These are phyloP conservation scores for Galeopterus variegatus DNA, from an alignment of 2,113 vertebrate species.

Conservation along the genomic window DNA sequence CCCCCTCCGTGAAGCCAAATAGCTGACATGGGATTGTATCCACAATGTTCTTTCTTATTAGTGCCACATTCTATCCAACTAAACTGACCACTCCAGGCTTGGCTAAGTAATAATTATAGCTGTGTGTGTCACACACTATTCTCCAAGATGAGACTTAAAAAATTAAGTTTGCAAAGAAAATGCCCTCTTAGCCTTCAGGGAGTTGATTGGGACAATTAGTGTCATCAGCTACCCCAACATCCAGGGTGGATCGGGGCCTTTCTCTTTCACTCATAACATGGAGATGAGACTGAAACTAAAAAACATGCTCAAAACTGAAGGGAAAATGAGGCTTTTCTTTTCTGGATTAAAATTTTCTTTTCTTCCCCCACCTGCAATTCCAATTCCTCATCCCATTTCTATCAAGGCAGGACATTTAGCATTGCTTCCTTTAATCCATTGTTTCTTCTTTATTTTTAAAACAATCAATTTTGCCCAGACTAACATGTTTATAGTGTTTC, in stretches of 20 bases:
- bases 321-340: conserved; percentile 43
- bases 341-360: conserved; percentile 45
- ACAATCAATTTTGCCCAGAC: conserved; percentile 43
- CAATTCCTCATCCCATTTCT: conserved; percentile 15
- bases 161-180: conserved; percentile 71
- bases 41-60: neutral
- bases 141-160: conserved; percentile 4
- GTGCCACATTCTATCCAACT: neutral
- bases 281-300: conserved; percentile 8
- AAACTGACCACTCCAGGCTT: conserved; percentile 22
- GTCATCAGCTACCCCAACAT: neutral
- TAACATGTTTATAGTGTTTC: conserved; percentile 25
- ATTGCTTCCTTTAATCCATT: conserved; percentile 11
- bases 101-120: conserved; percentile 19
- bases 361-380: neutral
- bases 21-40: neutral
- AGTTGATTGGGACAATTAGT: neutral
- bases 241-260: neutral
- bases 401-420: neutral
- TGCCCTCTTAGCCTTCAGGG: neutral
- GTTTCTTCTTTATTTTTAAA: conserved; percentile 73
- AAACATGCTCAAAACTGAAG: conserved; percentile 40
- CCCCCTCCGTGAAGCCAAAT: neutral
- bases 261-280: neutral
- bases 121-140: conserved; percentile 11